Base-by-base conservation (phyloP, 37 sponge, comb jelly and placozoan species). In the Beroe ovata region DNA sequence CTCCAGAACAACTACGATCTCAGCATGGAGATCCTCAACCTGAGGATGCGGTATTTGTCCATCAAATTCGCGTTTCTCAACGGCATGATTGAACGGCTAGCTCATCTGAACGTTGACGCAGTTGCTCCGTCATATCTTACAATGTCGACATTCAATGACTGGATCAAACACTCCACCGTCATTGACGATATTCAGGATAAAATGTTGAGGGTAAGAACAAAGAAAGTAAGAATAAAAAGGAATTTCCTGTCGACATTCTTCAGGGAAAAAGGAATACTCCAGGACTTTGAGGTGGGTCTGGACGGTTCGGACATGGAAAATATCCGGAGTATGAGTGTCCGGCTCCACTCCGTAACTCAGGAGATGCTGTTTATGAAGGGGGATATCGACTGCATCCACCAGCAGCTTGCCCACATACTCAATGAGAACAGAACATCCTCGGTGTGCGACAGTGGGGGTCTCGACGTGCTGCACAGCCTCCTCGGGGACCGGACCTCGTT, bases 141-240 rank as follows among this genome's bases (percentile, higher is more conserved):
- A 14, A 39, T 77, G 84, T 32, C 19, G 14, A 77, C 84, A 14
- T 77, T 77, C 33, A 77, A 77, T 26, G 84, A 77, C 54, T 77
- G 84, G 84, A 1, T 77, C 23, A 77, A 39, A 77, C 84, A 77
- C 84, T 77, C 84, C 4, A 22, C n/a, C 3, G 33, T 77, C 33
- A 42, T 77, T 11, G n/a, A 42, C 29, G 84, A 77, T n/a, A 77
- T 77, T 54, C 84, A 77, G 54, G 84, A 77, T 29, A 77, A 41
- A 39, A 77, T 77, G 84, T 19, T 77, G 47, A 42, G 38, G 54
- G 84, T 23, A 1, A 8, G 47, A 29, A 77, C 84, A 1, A 77
- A 42, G 38, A 77, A 77, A 77, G 47, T 77, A 1, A 0, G 54
- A 4, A n/a, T 42, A 40, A 77, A 77, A 40, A 8, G 84, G 84